phyloP scores from a whole-genome alignment of 2,113 vertebrate genomes.

The Melanocharis versteri region DNA sequence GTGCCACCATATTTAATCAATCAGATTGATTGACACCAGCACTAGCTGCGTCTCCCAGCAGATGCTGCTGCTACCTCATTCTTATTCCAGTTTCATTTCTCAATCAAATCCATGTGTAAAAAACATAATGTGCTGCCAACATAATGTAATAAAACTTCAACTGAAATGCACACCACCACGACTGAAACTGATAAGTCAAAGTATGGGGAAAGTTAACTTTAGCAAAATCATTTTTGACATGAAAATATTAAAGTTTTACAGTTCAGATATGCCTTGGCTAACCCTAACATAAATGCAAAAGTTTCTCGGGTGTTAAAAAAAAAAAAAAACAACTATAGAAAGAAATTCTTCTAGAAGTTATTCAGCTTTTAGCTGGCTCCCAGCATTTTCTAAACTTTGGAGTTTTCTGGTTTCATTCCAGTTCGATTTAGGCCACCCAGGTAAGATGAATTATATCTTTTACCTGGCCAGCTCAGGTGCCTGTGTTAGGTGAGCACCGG shows the following conservation, averaged over 20 bases:
- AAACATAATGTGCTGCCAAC: constrained; percentile 75
- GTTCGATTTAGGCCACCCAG: neutral
- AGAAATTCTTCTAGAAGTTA: constrained; percentile 20
- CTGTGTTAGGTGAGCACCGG: neutral
- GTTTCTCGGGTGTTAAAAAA: constrained; percentile 31
- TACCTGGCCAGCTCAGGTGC: neutral
- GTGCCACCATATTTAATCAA: constrained; percentile 80
- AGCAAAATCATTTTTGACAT: constrained; percentile 75
- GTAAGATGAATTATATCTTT: constrained; percentile 37
- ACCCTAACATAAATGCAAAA: constrained; percentile 34
- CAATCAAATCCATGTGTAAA: constrained; percentile 82
- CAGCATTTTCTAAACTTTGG: neutral
- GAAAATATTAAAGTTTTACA: constrained; percentile 70
- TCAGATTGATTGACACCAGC: constrained; percentile 78
- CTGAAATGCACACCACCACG: constrained; percentile 70
- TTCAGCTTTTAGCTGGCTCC: neutral
- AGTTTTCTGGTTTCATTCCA: neutral
- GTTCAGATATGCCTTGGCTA: constrained; percentile 45
- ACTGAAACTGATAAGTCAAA: constrained; percentile 74
- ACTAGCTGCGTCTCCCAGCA: constrained; percentile 69
- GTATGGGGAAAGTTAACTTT: constrained; percentile 74
- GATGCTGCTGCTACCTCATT: constrained; percentile 75
- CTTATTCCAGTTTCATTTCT: constrained; percentile 80
- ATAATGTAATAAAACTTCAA: constrained; percentile 77
- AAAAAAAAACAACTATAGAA: neutral